phyloP scores from a whole-genome alignment of 2,797 vertebrate genomes.

The Coranthus polyacanthus region DNA sequence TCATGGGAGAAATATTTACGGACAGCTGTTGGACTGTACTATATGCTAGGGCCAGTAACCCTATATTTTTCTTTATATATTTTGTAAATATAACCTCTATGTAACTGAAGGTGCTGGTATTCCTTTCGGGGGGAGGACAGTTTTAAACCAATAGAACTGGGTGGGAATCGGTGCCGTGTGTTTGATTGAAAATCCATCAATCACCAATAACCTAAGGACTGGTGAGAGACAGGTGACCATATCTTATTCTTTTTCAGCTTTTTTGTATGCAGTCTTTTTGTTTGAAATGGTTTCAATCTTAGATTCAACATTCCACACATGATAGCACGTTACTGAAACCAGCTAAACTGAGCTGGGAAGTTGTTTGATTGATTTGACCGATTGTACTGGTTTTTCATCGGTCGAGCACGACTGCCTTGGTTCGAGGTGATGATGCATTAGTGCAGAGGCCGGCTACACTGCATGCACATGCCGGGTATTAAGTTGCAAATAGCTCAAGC shows the following conservation, averaged over 20 bases:
- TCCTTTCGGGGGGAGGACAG: slow-evolving; percentile 49
- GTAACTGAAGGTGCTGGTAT: slow-evolving; percentile 83
- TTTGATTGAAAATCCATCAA: slow-evolving; percentile 22
- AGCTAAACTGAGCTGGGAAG: slow-evolving; percentile 10
- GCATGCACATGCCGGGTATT: slow-evolving; percentile 49
- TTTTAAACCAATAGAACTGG: slow-evolving; percentile 55
- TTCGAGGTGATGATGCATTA: slow-evolving; percentile 30
- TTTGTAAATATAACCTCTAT: slow-evolving; percentile 91
- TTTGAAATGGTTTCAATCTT: slow-evolving; percentile 53
- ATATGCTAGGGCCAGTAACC: slow-evolving; percentile 93
- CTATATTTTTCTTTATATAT: slow-evolving; percentile 97
- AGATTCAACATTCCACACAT: slow-evolving; percentile 80
- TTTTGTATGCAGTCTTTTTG: slow-evolving; percentile 16
- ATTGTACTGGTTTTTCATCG: slow-evolving; percentile 17
- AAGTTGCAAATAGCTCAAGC: slow-evolving; percentile 67
- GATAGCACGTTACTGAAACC: slow-evolving; percentile 10
- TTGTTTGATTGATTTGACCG: not conserved
- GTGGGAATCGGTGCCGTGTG: slow-evolving; percentile 16
- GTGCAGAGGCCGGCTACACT: slow-evolving; percentile 5
- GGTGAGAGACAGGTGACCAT: not conserved
- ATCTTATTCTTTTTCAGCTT: slow-evolving; percentile 1
- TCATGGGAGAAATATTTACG: slow-evolving; percentile 97
- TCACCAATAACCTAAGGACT: not conserved
- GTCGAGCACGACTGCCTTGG: slow-evolving; percentile 21
- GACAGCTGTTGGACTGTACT: slow-evolving; percentile 95